Evolutionary conservation across 2,113 vertebrate species (phyloP), one percentile per base, ranked within the genome.

Genomic region (Alces alces): DNA sequence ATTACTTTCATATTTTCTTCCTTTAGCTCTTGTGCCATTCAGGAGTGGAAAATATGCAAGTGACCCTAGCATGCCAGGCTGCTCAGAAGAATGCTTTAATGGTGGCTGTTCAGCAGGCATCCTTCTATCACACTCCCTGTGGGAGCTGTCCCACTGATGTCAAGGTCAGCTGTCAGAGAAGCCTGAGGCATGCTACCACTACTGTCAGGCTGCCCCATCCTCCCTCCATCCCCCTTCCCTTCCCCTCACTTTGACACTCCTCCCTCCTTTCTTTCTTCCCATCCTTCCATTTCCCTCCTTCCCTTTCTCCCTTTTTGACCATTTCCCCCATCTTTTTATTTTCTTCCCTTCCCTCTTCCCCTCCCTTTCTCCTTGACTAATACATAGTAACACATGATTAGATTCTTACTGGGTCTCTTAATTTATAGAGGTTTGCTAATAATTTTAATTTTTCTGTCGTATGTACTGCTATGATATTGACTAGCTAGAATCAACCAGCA

Each of bases 11-110:
- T n/a, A 1, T 97, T 97, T 98, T 97, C 52, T 91, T 52, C 79
- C 82, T 91, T 95, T 93, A 99, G 99, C 98, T 99, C 27, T 95
- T 99, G 95, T 96, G 97, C 76, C 97, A 57, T 10, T 98, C 98
- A 54, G 99, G 98, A 92, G 91, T 99, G 91, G 98, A 99, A 96
- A 99, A 99, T 93, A 98, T 99, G 73, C 98, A 99, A 97, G 98
- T 99, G 95, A 93, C 94, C 39, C 97, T 99, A 78, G 98, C 98
- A 79, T 99, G 98, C 97, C 99, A 99, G 97, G 95, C 99, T 28
- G 97, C 96, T 93, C 99, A 99, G 98, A 99, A 99, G 98, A 99
- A 99, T 66, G 98, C 98, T 57, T 54, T 99, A 96, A 96, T 99
- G 94, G 99, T 97, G 43, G 98, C 98, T 6, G 86, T 99, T 96